phyloP scores from a whole-genome alignment of 2,888 invertebrate species.

The Cataglyphis altisquamis region DNA sequence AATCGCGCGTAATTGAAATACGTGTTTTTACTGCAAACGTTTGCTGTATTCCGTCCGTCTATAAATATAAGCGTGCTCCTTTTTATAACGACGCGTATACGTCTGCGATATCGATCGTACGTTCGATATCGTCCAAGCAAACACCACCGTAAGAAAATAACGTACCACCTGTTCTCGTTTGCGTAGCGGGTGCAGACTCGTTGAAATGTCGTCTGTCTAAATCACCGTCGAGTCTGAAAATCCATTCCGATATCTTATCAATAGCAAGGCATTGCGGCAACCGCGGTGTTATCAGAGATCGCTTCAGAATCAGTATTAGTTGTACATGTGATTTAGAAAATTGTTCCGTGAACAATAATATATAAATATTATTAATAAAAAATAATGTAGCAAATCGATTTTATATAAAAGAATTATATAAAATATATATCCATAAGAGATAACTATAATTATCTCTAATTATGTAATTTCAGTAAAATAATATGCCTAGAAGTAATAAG shows the following conservation, averaged over 20 bases:
- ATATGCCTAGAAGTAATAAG: neutral
- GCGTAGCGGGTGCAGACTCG: slow-evolving; percentile 25
- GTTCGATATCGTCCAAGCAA: slow-evolving; percentile 20
- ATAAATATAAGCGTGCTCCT: slow-evolving; percentile 4
- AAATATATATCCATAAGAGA: neutral
- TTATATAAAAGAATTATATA: neutral
- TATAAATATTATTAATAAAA: neutral
- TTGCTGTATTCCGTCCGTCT: slow-evolving; percentile 8
- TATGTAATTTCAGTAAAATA: neutral
- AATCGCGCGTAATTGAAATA: slow-evolving; percentile 39
- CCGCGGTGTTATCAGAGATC: slow-evolving; percentile 4
- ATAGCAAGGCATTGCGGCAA: neutral
- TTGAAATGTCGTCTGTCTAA: slow-evolving; percentile 29
- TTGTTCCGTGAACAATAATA: neutral
- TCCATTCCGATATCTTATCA: slow-evolving; percentile 54
- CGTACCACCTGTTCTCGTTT: slow-evolving; percentile 47
- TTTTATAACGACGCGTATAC: slow-evolving; percentile 35
- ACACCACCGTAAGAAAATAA: slow-evolving; percentile 40
- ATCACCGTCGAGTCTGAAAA: slow-evolving; percentile 20
- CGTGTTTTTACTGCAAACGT: slow-evolving; percentile 34
- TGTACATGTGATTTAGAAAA: neutral
- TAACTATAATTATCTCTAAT: neutral
- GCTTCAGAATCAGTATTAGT: slow-evolving; percentile 1
- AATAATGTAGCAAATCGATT: neutral
- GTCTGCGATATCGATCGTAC: slow-evolving; percentile 23